Base-by-base conservation (phyloP, 2,888 invertebrate species). In the Andrena haemorrhoa region DNA sequence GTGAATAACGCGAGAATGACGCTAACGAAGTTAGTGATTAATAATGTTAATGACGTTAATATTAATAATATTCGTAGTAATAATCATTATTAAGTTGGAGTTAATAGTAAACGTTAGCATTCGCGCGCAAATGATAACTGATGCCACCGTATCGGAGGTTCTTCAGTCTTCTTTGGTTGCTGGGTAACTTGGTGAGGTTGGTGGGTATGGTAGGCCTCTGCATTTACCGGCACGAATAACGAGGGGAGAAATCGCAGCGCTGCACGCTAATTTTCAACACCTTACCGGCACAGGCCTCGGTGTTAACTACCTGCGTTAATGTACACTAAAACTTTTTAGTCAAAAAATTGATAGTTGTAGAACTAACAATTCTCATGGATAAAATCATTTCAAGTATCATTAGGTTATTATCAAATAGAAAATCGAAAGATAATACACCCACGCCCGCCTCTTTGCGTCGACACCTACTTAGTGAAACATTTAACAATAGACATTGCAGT, bases 91-190 rank as follows among this genome's bases (percentile, higher is more conserved):
- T 84, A 88, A 83, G 74, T 87, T 70, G 86, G 63, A 83, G 82
- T 89, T 83, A 86, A 84, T 86, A 87, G 83, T 86, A 83, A 88
- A 87, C 81, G 85, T 89, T 89, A 89, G 89, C 89, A 89, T 90
- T 90, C 86, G 89, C 90, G 84, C 89, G 56, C 56, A 56, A 87
- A 83, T 83, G 86, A 90, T 90, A 93, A 92, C 90, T 90, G 90
- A 90, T 89, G 92, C 89, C 91, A 92, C 92, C 91, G 26, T 56
- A 91, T 93, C 91, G 90, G 89, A 92, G 93, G 92, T 93, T 93
- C 89, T 92, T 95, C 95, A 95, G 95, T 95, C 95, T 95, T 95
- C 95, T 95, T 95, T 95, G 95, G 95, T 95, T 94, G 93, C 90
- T 92, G 94, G 95, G 95, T 95, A 95, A 95, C 95, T 94, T 90